Conservation (phyloP, 2,888 invertebrate species). For the Trichopria drosophilae region DNA sequence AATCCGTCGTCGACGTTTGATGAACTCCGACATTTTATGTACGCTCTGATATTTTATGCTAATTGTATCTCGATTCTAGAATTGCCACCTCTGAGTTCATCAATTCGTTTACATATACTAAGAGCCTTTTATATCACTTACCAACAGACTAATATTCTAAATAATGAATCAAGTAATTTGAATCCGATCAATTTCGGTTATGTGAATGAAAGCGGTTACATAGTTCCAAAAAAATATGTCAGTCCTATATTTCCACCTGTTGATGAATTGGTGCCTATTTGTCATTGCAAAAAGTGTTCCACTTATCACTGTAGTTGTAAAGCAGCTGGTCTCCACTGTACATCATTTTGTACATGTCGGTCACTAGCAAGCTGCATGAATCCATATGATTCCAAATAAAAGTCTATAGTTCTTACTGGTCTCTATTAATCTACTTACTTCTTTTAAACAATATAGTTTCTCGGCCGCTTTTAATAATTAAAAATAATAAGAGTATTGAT, state of each 20-base stretch:
- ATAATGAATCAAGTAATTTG: not conserved
- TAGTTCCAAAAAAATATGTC: conserved; percentile 1
- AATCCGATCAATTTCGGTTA: conserved; percentile 8
- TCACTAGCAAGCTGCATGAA: not conserved
- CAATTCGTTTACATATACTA: conserved; percentile 10
- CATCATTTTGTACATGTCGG: conserved; percentile 9
- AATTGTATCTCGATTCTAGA: not conserved
- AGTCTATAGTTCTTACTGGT: too few relatives aligned
- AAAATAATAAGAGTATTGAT: too few relatives aligned
- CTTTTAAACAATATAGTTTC: too few relatives aligned
- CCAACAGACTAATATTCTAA: conserved; percentile 8
- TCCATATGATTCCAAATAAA: too few relatives aligned
- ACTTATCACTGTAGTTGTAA: not conserved
- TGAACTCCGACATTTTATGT: conserved; percentile 3
- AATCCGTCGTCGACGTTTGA: conserved; percentile 7
- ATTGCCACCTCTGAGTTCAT: conserved; percentile 9
- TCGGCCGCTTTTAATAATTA: too few relatives aligned
- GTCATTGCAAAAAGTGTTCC: conserved; percentile 3
- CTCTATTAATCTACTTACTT: too few relatives aligned
- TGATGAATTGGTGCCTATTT: conserved; percentile 9
- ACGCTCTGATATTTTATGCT: too few relatives aligned
- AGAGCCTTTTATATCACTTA: conserved; percentile 7
- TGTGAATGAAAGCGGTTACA: not conserved
- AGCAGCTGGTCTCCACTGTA: not conserved
- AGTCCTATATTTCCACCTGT: not conserved